Evolutionary conservation across 2,113 vertebrate species (phyloP).

Genomic region (Pithys albifrons): DNA sequence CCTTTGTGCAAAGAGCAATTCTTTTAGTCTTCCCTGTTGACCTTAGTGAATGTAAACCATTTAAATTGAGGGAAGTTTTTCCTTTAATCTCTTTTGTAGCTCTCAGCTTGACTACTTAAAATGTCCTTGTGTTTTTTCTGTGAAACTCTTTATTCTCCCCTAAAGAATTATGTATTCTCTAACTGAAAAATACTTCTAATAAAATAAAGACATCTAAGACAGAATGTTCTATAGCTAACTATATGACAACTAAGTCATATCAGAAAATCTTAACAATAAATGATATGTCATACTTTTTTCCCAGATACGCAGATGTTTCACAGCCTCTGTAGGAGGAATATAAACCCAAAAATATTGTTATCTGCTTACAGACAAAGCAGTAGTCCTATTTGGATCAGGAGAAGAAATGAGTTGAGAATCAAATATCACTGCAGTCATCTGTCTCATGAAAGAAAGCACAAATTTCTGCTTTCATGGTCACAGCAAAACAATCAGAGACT

Average conservation of each 20-base stretch:
- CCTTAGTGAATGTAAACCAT: neutral
- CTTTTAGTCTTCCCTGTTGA: neutral
- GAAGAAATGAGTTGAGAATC: constrained; percentile 2
- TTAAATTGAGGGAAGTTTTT: neutral
- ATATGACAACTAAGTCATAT: neutral
- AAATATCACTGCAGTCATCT: neutral
- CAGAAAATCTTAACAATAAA: constrained; percentile 5
- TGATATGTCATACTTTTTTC: neutral
- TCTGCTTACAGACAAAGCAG: neutral
- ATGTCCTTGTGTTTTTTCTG: neutral
- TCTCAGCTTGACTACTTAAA: neutral
- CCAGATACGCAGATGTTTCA: neutral
- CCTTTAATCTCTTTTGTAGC: neutral
- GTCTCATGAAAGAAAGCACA: neutral
- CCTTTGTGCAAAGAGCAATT: neutral
- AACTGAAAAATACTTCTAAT: neutral
- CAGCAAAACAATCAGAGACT: neutral
- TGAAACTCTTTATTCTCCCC: neutral
- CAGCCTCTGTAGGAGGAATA: neutral
- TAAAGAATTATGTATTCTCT: neutral
- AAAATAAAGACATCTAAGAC: neutral
- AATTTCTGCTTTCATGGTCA: neutral
- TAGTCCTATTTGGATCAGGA: neutral
- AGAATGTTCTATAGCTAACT: neutral
- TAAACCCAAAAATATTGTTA: neutral